These are phyloP conservation scores for Synanceia verrucosa DNA, from an alignment of 2,797 vertebrate species.

Conservation along the genomic window DNA sequence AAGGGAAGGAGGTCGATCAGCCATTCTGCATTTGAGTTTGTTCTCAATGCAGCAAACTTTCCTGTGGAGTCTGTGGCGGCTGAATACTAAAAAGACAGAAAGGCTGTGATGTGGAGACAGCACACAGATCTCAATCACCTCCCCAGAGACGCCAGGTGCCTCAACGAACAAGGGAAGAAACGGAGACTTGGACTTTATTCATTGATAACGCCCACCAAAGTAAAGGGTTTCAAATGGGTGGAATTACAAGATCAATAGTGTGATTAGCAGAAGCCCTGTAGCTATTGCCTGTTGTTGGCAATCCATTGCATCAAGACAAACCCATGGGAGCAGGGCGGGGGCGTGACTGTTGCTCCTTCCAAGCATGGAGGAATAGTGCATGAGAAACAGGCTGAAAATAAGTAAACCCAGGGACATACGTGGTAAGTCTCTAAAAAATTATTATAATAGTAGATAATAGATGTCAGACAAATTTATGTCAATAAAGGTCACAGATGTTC, in stretches of 20 bases:
- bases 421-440: conserved; percentile 1
- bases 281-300: conserved; percentile 79
- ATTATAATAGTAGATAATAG: not conserved
- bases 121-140: conserved; percentile 67
- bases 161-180: conserved; percentile 60
- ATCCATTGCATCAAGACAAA: conserved; percentile 77
- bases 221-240: conserved; percentile 83
- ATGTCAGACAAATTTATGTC: not conserved
- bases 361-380: conserved; percentile 25
- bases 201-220: conserved; percentile 77
- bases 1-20: conserved; percentile 62
- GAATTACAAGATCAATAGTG: conserved; percentile 85
- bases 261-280: conserved; percentile 86
- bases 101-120: conserved; percentile 57
- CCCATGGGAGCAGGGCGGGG: conserved; percentile 51
- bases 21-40: conserved; percentile 67
- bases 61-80: conserved; percentile 48
- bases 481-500: not conserved
- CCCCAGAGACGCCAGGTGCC: conserved; percentile 65
- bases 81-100: conserved; percentile 73
- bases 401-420: conserved; percentile 4
- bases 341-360: conserved; percentile 48
- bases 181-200: conserved; percentile 75
- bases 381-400: conserved; percentile 40
- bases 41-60: conserved; percentile 63